Evolutionary conservation across 2,888 invertebrate species (phyloP).

Genomic region (Dryomyza anilis): DNA sequence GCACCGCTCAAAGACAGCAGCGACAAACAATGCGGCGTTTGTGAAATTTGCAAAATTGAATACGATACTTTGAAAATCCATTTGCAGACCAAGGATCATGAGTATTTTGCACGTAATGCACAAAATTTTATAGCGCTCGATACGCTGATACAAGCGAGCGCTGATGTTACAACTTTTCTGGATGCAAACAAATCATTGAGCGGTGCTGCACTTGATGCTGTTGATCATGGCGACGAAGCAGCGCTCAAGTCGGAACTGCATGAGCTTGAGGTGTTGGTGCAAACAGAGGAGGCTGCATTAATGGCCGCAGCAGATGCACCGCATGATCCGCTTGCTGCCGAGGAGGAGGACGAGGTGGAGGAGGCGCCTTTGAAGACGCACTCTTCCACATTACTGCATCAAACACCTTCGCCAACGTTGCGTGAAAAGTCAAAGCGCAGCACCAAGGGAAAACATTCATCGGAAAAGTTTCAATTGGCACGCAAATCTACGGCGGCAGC

Average conservation of each 20-base stretch:
- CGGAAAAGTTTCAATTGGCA: constrained; percentile 50
- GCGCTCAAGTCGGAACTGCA: constrained; percentile 59
- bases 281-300: constrained; percentile 37
- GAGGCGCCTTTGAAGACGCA: constrained; percentile 18
- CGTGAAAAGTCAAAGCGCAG: constrained; percentile 54
- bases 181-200: constrained; percentile 64
- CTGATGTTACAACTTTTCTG: constrained; percentile 73
- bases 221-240: too few relatives aligned
- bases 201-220: too few relatives aligned
- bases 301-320: too few relatives aligned
- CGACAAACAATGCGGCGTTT: constrained; percentile 69
- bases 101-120: constrained; percentile 74
- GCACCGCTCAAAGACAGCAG: constrained; percentile 49
- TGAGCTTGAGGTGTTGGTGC: constrained; percentile 56
- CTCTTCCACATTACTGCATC: neutral
- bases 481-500: constrained; percentile 22
- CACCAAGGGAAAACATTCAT: constrained; percentile 54
- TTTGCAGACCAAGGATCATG: constrained; percentile 75
- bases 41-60: constrained; percentile 80
- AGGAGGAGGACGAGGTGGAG: constrained; percentile 35
- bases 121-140: constrained; percentile 78
- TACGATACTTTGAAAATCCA: constrained; percentile 75
- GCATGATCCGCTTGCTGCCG: constrained; percentile 41
- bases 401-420: constrained; percentile 47
- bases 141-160: constrained; percentile 70